These are phyloP conservation scores for Hyles euphorbiae DNA, from an alignment of 1,140 invertebrate species.

Conservation along the genomic window DNA sequence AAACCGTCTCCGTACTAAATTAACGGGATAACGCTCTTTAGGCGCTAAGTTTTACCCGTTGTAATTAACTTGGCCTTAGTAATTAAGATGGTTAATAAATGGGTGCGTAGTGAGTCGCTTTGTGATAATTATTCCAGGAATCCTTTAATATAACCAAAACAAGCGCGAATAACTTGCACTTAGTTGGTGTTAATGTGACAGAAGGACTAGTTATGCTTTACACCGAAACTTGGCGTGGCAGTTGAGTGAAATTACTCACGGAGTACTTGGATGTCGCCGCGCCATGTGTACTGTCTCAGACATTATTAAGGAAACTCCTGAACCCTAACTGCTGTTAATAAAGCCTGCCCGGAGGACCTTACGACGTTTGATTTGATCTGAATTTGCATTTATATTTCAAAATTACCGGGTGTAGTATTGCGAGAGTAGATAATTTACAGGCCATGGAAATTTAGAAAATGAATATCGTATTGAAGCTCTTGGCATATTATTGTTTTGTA, in stretches of 20 bases:
- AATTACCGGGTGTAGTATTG: too few relatives aligned
- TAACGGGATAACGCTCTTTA: slow-evolving; percentile 64
- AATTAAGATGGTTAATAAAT: slow-evolving; percentile 73
- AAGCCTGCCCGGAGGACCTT: too few relatives aligned
- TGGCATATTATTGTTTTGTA: too few relatives aligned
- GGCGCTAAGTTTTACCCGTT: slow-evolving; percentile 62
- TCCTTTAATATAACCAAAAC: slow-evolving; percentile 68
- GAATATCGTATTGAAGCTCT: too few relatives aligned
- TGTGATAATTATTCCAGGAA: slow-evolving; percentile 67
- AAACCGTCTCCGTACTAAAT: slow-evolving; percentile 55
- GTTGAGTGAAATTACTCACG: slow-evolving; percentile 21
- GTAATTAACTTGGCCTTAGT: slow-evolving; percentile 69
- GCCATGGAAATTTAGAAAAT: too few relatives aligned
- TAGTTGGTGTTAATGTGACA: slow-evolving; percentile 38
- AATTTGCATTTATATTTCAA: too few relatives aligned
- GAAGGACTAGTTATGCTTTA: slow-evolving; percentile 33
- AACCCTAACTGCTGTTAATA: background rate
- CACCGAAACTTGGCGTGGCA: slow-evolving; percentile 23
- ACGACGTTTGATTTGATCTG: too few relatives aligned
- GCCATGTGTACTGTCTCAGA: slow-evolving; percentile 10
- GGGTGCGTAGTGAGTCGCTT: slow-evolving; percentile 67
- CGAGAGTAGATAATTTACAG: too few relatives aligned
- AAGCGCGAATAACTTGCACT: slow-evolving; percentile 41
- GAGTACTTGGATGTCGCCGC: slow-evolving; percentile 4
- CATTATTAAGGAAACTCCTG: background rate